phyloP scores from a whole-genome alignment of 1,140 invertebrate genomes.

The Drosophila asahinai region DNA sequence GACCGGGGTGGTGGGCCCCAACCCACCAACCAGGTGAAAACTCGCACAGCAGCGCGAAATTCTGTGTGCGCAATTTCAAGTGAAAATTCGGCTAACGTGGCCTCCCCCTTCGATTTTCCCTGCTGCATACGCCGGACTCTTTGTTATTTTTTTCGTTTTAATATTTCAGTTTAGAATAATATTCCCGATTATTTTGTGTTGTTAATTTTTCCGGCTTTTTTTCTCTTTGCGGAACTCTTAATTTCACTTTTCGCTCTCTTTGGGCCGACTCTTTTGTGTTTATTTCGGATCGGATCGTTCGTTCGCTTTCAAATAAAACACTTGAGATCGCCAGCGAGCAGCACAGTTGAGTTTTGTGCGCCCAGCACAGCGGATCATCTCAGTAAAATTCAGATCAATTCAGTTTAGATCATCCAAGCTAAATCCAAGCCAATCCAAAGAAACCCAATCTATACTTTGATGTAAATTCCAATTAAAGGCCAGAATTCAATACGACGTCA shows the following conservation, averaged over 20 bases:
- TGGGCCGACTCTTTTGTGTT: constrained; percentile 49
- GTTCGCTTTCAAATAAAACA: constrained; percentile 79
- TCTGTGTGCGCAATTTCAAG: constrained; percentile 50
- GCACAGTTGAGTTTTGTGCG: constrained; percentile 77
- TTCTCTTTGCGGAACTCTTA: constrained; percentile 27
- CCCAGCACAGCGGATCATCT: constrained; percentile 74
- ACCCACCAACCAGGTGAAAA: constrained; percentile 64
- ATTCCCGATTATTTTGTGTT: constrained; percentile 19
- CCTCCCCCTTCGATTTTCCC: neutral
- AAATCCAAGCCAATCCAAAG: constrained; percentile 31
- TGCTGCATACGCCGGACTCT: constrained; percentile 1
- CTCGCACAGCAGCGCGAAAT: constrained; percentile 29
- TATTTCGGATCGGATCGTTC: constrained; percentile 66
- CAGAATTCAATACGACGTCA: constrained; percentile 46
- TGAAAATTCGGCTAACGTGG: constrained; percentile 40
- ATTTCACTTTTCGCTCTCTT: constrained; percentile 24
- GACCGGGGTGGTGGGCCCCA: constrained; percentile 18
- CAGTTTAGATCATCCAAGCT: constrained; percentile 29
- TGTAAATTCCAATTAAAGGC: constrained; percentile 48
- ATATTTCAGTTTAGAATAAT: constrained; percentile 35
- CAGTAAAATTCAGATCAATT: constrained; percentile 23
- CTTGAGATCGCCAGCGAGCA: constrained; percentile 65
- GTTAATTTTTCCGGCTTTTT: constrained; percentile 65
- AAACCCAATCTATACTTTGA: constrained; percentile 43
- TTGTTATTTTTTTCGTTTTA: constrained; percentile 37